Percentiles rank a stretch among this genome's conserved stretches.
Evolutionary conservation across 2,113 vertebrate species (phyloP).

Genomic region (Rhinopithecus roxellana): DNA sequence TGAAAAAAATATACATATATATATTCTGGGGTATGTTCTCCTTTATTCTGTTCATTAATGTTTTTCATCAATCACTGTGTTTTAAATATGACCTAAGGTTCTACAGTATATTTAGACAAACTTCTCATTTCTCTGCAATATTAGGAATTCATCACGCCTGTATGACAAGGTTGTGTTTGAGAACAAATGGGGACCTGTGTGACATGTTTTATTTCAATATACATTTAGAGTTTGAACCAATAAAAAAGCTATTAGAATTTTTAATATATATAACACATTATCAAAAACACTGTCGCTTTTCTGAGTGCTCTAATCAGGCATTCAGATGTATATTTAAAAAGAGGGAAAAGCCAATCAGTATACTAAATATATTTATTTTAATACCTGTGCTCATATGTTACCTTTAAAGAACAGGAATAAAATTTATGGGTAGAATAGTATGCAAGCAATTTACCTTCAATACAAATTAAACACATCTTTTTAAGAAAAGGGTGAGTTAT

Average conservation of each 20-base stretch:
- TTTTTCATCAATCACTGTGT: not conserved
- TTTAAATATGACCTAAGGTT: not conserved
- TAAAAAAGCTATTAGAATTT: constrained; percentile 8
- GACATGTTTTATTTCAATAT: not conserved
- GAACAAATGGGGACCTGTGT: not conserved
- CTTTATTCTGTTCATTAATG: not conserved
- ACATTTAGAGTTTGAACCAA: not conserved
- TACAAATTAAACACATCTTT: not conserved
- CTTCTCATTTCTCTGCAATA: not conserved
- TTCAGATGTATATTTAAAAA: not conserved
- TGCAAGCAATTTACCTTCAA: not conserved
- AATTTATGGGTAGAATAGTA: not conserved
- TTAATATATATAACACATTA: constrained; percentile 10
- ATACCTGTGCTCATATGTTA: not conserved
- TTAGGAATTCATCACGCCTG: not conserved
- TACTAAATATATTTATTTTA: constrained; percentile 33
- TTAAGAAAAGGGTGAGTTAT: not conserved
- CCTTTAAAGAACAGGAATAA: constrained; percentile 28
- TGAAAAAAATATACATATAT: not conserved
- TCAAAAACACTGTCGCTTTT: constrained; percentile 18
- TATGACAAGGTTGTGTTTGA: not conserved
- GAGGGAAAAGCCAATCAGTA: not conserved
- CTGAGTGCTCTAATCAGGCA: not conserved
- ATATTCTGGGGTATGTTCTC: not conserved
- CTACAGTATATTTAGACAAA: not conserved